phyloP scores from a whole-genome alignment of 2,797 vertebrate genomes.

The Australoheros facetus region DNA sequence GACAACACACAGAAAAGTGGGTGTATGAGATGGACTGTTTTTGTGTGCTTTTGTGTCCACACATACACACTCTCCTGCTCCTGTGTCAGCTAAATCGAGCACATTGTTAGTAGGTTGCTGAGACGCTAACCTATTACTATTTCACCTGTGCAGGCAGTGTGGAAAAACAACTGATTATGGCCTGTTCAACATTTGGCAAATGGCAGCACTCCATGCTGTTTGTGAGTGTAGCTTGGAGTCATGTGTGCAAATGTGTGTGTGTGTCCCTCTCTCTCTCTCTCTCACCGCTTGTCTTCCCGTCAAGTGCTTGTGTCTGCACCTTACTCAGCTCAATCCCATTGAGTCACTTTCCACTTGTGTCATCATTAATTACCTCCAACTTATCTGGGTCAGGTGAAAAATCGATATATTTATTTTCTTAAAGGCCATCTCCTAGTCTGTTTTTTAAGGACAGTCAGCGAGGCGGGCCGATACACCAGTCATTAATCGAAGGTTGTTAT shows the following conservation, averaged over 20 bases:
- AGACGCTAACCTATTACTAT: conserved; percentile 62
- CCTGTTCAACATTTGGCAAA: conserved; percentile 37
- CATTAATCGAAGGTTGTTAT: conserved; percentile 73
- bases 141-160: conserved; percentile 55
- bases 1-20: conserved; percentile 11
- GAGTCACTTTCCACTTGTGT: conserved; percentile 58
- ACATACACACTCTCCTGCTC: background rate
- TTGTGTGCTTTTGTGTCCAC: conserved; percentile 2
- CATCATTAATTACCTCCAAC: conserved; percentile 71
- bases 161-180: conserved; percentile 62
- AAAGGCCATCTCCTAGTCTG: conserved; percentile 67
- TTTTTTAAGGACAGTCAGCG: conserved; percentile 56
- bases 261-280: background rate
- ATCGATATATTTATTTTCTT: conserved; percentile 72
- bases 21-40: background rate
- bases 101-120: conserved; percentile 49
- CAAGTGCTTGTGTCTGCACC: conserved; percentile 6
- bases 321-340: conserved; percentile 49
- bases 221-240: background rate
- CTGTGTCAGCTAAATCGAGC: conserved; percentile 59
- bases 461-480: conserved; percentile 28
- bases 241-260: background rate
- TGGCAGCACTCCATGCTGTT: conserved; percentile 2
- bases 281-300: conserved; percentile 5
- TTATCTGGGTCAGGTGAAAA: conserved; percentile 65